Evolutionary conservation across 92 coral and sea anemone genomes (phyloP), one percentile per base, ranked within the genome.

Genomic region (Porites rus): DNA sequence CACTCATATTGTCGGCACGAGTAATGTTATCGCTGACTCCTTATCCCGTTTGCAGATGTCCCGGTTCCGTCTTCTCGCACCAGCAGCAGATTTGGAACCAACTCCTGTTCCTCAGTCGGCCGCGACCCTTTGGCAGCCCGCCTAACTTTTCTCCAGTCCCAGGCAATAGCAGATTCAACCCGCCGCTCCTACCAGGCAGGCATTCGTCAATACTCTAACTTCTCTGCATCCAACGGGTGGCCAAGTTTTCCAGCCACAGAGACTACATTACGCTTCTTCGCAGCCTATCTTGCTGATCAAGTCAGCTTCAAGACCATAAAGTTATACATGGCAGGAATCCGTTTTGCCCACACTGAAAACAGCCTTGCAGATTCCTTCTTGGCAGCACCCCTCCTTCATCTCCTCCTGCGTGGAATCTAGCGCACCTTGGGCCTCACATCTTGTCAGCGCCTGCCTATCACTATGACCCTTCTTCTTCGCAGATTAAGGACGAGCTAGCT

Each of bases 181-280:
- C 31, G 31, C 31, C 31, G 31, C 31, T 28, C 31, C 31, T 28
- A 28, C 31, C 31, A 28, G 31, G 31, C 31, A 28, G 31, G 31
- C 72, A 78, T 78, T 31, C 72, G 13, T 78, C 71, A 72, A n/a
- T 78, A 61, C 82, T n/a, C 65, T 38, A 61, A 16, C 71, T 77
- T 77, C 53, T 77, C 71, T 25, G 2, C 67, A 22, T 77, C 82
- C 71, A 51, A 3, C 3, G 31, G 31, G 31, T 28, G 31, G 31
- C 31, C 31, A 1, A 28, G 31, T 28, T 28, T 28, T 58, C 82
- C 82, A 3, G 82, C 82, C 53, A 77, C 58, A 2, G 70, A 77
- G 56, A 38, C 68, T 46, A 31, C 58, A 13, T 62, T 77, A 31
- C 71, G 70, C 66, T 43, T 77, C 69, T 59, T 77, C 24, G 20